phyloP scores from a whole-genome alignment of 2,888 invertebrate species.

The Yponomeuta sedellus region DNA sequence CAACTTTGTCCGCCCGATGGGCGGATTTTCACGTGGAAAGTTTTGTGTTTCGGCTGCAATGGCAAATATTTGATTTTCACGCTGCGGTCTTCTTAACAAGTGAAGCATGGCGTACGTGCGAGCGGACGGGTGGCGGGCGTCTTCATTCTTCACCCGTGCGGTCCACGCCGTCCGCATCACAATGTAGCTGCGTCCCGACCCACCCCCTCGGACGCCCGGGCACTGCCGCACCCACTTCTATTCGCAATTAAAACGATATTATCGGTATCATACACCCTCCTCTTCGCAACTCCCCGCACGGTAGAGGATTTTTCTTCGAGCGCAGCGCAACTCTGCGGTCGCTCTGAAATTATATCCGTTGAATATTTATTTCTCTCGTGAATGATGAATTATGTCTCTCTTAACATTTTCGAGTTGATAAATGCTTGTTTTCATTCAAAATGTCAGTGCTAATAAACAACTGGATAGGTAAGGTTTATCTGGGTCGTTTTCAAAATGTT shows the following conservation, averaged over 20 bases:
- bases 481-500: no score
- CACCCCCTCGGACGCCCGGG: conserved; percentile 25
- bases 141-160: conserved; percentile 46
- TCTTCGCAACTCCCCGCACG: conserved; percentile 7
- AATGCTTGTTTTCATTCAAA: conserved; percentile 10
- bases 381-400: conserved; percentile 11
- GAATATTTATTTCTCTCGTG: conserved; percentile 11
- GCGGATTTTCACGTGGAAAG: conserved; percentile 55
- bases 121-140: conserved; percentile 32
- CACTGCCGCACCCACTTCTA: conserved; percentile 38
- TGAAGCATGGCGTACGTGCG: conserved; percentile 56
- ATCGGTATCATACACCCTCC: conserved; percentile 49
- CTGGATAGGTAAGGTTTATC: no score
- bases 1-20: conserved; percentile 42
- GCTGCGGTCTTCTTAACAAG: conserved; percentile 58
- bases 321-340: background rate
- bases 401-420: conserved; percentile 3
- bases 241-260: conserved; percentile 65
- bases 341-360: conserved; percentile 1
- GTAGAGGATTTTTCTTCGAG: conserved; percentile 10
- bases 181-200: conserved; percentile 35
- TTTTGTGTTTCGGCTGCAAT: conserved; percentile 61
- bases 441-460: background rate
- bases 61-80: conserved; percentile 62
- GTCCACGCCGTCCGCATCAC: conserved; percentile 44